A percentile compares a stretch with the other conserved stretches of the same genome.
These are phyloP conservation scores for Graptemys geographica DNA, from an alignment of 2,797 vertebrate species.

Conservation along the genomic window DNA sequence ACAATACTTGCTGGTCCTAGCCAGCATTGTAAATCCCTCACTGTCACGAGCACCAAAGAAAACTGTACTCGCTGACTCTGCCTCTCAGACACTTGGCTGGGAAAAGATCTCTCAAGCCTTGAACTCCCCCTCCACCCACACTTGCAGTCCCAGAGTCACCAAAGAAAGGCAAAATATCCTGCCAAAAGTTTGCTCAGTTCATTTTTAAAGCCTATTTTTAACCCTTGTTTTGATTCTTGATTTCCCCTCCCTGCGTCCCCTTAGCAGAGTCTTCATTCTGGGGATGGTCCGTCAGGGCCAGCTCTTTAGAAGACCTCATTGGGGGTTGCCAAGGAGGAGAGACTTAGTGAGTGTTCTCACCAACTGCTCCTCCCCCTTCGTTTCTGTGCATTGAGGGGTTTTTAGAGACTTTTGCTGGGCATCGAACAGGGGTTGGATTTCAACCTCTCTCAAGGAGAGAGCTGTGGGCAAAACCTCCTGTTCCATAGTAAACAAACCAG, in stretches of 20 bases:
- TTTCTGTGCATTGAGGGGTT: constrained; percentile 33
- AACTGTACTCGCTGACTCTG: neutral
- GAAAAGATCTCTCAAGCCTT: constrained; percentile 48
- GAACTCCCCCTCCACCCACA: constrained; percentile 54
- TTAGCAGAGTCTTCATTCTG: neutral
- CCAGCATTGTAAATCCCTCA: constrained; percentile 8
- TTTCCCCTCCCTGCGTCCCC: neutral
- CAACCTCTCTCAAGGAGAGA: constrained; percentile 7
- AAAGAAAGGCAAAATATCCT: constrained; percentile 72
- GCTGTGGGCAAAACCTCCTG: neutral
- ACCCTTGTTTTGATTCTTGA: neutral
- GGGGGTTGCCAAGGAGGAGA: neutral
- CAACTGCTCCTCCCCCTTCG: neutral
- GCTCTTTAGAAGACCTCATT: neutral
- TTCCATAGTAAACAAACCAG: constrained; percentile 18
- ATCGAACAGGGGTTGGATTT: constrained; percentile 43
- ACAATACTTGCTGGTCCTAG: constrained; percentile 31
- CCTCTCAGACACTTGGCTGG: constrained; percentile 38
- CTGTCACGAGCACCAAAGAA: constrained; percentile 32
- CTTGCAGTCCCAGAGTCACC: constrained; percentile 68
- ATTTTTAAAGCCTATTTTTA: constrained; percentile 47
- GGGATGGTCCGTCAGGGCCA: neutral
- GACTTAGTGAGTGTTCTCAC: constrained; percentile 14
- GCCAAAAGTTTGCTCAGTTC: constrained; percentile 69
- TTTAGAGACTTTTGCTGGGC: constrained; percentile 40